Evolutionary conservation across 2,888 invertebrate species (phyloP).

Genomic region (Nomada ferruginata): DNA sequence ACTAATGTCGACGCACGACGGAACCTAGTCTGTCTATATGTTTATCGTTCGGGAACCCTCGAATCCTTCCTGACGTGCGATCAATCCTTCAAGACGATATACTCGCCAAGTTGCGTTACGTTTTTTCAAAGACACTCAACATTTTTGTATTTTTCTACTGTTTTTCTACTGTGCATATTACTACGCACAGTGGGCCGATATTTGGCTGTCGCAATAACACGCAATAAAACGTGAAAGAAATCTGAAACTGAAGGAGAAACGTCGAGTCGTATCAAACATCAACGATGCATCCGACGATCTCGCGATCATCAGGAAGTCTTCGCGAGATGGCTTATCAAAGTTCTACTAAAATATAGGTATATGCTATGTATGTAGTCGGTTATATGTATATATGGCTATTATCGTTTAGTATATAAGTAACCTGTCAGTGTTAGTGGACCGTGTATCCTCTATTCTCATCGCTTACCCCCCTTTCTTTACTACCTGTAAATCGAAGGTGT

Average conservation of each 20-base stretch:
- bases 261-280: not conserved
- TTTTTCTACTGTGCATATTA: no score
- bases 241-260: not conserved
- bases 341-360: slow-evolving; percentile 83
- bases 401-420: slow-evolving; percentile 78
- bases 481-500: slow-evolving; percentile 24
- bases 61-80: slow-evolving; percentile 65
- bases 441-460: slow-evolving; percentile 67
- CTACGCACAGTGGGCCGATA: not conserved
- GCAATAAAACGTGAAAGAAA: not conserved
- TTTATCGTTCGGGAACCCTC: slow-evolving; percentile 64
- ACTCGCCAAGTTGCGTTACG: not conserved
- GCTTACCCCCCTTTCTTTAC: not conserved
- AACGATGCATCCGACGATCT: slow-evolving; percentile 8
- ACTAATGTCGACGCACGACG: slow-evolving; percentile 72
- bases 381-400: slow-evolving; percentile 81
- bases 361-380: slow-evolving; percentile 80
- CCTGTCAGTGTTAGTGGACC: slow-evolving; percentile 78
- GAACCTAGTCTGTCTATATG: slow-evolving; percentile 76
- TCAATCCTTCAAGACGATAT: slow-evolving; percentile 25
- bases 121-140: not conserved
- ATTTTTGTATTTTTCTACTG: not conserved
- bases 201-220: no score
- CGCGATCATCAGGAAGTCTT: slow-evolving; percentile 65
- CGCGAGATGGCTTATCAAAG: slow-evolving; percentile 75